Evolutionary conservation across 1,140 invertebrate species (phyloP), one percentile per base, ranked within the genome.

Genomic region (Eciton burchellii): DNA sequence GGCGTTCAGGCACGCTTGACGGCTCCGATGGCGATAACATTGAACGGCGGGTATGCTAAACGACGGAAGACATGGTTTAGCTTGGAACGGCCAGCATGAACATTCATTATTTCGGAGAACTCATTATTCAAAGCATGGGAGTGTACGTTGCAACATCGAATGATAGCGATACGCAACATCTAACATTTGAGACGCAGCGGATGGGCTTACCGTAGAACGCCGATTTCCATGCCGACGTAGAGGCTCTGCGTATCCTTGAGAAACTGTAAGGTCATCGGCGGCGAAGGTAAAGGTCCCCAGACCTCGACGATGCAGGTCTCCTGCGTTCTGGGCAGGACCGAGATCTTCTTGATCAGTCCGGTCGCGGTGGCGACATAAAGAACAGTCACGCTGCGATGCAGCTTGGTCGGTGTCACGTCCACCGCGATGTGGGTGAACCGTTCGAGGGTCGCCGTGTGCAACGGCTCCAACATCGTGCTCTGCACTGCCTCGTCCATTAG

Each of bases 401-500:
- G 90, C 91, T 97, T 97, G 0, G 96, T 97, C 0, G 95, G 91
- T 6, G 97, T 95, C 12, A 96, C 95, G 90, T 98, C 97, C 3
- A 98, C 95, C 0, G 97, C 97, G 21, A 98, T 96, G 89, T 98
- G 97, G 0, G 95, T 97, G 89, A 97, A 97, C 11, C 93, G 92
- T 92, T 98, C 97, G 66, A 97, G 94, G 14, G 96, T 95, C 0
- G 95, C 94, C 16, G 96, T 95, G 82, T 97, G 96, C 0, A 98
- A 89, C 0, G 98, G 98, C 29, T 94, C 91, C 0, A 95, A 92
- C 0, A 95, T 96, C 4, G 95, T 95, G 0, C 97, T 95, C 84
- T 97, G 97, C 0, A 99, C 96, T 3, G 98, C 96, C 76, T 95
- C 94, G 91, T 98, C 97, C 98, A 99, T 98, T 63, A 99, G 92